These are phyloP conservation scores for Acronicta leporina DNA, from an alignment of 2,888 invertebrate genomes.

Conservation along the genomic window DNA sequence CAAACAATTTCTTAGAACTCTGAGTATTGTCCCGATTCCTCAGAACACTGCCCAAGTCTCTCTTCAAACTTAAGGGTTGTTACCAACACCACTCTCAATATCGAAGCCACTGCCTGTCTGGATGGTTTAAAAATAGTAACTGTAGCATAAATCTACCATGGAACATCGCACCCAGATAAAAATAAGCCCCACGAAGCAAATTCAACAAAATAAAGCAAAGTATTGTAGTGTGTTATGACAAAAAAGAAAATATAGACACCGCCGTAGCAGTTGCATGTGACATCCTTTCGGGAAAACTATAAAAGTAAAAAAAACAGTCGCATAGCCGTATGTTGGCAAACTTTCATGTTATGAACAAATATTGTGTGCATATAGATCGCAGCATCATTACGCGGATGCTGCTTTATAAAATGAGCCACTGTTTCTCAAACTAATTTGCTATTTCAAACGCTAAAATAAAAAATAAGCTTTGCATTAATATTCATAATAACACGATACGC, in stretches of 20 bases:
- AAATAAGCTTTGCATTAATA: too few species aligned
- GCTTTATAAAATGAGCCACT: background rate
- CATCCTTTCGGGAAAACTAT: conserved; percentile 21
- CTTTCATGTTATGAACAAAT: conserved; percentile 32
- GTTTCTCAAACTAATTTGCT: conserved; percentile 17
- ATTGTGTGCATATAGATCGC: conserved; percentile 20
- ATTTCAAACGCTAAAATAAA: too few species aligned
- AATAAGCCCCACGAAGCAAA: conserved; percentile 17
- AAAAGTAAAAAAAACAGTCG: conserved; percentile 19
- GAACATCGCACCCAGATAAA: conserved; percentile 13
- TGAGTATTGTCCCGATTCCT: too few species aligned
- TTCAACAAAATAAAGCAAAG: conserved; percentile 34
- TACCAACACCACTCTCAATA: too few species aligned
- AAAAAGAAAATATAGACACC: conserved; percentile 11
- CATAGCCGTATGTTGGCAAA: conserved; percentile 13
- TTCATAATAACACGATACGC: too few species aligned
- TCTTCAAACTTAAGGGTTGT: too few species aligned
- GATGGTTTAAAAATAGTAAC: too few species aligned
- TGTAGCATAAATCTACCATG: too few species aligned
- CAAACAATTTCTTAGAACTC: too few species aligned
- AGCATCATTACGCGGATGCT: conserved; percentile 4
- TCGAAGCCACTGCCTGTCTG: too few species aligned
- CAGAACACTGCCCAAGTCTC: too few species aligned
- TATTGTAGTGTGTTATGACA: conserved; percentile 9
- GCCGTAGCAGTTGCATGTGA: conserved; percentile 28